Evolutionary conservation across 2,113 vertebrate genomes (phyloP).

Genomic region (Mormyrus iriodes): DNA sequence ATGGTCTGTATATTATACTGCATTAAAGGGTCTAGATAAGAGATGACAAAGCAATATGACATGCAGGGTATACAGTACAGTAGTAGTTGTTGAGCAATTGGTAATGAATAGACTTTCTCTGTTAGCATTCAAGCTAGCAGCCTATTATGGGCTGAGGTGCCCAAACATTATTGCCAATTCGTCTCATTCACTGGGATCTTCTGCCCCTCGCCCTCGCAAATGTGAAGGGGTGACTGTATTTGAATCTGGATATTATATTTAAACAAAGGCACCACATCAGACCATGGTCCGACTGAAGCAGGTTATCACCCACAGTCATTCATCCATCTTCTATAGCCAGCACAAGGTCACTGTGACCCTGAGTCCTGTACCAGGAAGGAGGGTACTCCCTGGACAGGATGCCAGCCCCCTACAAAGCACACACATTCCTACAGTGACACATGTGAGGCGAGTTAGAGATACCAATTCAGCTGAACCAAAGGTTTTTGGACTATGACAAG

Average conservation of each 20-base stretch:
- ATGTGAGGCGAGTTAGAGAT: neutral
- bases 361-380: neutral
- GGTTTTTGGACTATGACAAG: neutral
- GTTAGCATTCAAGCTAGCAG: neutral
- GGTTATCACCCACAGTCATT: neutral
- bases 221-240: neutral
- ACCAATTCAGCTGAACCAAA: neutral
- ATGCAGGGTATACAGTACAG: neutral
- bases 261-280: neutral
- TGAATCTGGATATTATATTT: neutral
- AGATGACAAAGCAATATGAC: neutral
- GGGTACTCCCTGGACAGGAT: neutral
- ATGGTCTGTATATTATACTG: neutral
- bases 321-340: neutral
- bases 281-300: neutral
- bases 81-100: neutral
- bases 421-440: neutral
- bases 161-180: neutral
- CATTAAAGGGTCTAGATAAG: neutral
- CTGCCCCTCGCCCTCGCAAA: neutral
- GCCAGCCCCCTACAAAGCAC: neutral
- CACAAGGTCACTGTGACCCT: neutral
- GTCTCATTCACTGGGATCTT: neutral
- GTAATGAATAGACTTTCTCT: neutral
- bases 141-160: neutral